phyloP scores from a whole-genome alignment of 2,888 invertebrate genomes.

The Athalia circularis region DNA sequence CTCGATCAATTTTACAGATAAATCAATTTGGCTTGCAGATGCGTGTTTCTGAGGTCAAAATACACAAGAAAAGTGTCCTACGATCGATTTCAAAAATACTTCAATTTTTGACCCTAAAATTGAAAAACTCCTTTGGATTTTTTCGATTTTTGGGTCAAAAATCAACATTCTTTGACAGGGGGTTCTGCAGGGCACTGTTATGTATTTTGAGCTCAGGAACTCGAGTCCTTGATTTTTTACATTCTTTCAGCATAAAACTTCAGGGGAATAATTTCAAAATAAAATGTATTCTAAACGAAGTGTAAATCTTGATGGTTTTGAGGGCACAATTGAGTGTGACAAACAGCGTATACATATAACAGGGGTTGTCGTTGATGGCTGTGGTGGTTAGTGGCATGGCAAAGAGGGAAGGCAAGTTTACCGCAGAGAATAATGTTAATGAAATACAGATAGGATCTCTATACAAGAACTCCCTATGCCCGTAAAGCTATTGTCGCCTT shows the following conservation, averaged over 20 bases:
- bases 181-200: too few relatives aligned
- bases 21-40: too few relatives aligned
- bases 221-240: too few relatives aligned
- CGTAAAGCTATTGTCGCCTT: constrained; percentile 64
- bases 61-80: too few relatives aligned
- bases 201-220: too few relatives aligned
- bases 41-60: too few relatives aligned
- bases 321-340: constrained; percentile 61
- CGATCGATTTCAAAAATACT: too few relatives aligned
- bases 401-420: constrained; percentile 61
- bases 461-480: constrained; percentile 62
- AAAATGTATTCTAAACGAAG: constrained; percentile 25
- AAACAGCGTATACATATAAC: not conserved
- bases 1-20: too few relatives aligned
- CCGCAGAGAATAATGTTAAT: constrained; percentile 73
- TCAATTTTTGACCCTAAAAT: too few relatives aligned
- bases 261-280: not conserved
- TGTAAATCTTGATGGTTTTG: constrained; percentile 53
- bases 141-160: too few relatives aligned
- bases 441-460: constrained; percentile 73
- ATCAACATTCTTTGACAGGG: too few relatives aligned
- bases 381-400: constrained; percentile 46
- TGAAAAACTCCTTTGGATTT: too few relatives aligned
- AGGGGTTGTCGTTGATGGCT: not conserved
- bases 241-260: not conserved